Base-by-base conservation (phyloP, 1,140 invertebrate species). In the Drosophila bipectinata region DNA sequence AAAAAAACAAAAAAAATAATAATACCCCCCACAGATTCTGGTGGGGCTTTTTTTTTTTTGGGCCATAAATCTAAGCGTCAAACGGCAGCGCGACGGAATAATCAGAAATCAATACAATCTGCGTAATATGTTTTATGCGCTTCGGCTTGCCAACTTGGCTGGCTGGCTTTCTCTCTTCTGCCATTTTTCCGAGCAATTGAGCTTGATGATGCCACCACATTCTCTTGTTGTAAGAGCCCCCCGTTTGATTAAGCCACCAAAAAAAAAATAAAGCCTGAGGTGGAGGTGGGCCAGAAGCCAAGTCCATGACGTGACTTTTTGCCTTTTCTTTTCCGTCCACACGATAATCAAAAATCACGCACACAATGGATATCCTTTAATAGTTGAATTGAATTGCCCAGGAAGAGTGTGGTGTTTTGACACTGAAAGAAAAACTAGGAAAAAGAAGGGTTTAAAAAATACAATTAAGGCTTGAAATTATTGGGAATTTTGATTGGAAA, bases 111-210 rank as follows among this genome's bases (percentile, higher is more conserved):
- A 85, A 85, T 85, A 85, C 82, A 85, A 85, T 82, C 82, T 85
- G 83, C 83, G 82, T 88, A 85, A 85, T 85, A 85, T 85, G 83
- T 76, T 85, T 85, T 85, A 85, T 84, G 82, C 82, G 62, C 60
- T 61, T 76, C 55, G 72, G 37, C 62, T 74, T 71, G 28, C 15
- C 24, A 48, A 14, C 58, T 53, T 39, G 6, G 9, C 10, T 39
- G 6, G 9, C 9, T 52, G 59, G 34, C 60, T 64, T 53, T 37
- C 34, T 37, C 34, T 37, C 68, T 45, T 73, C 18, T 58, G 84
- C 80, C 84, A 90, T 84, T 90, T 90, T 90, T 90, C 88, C 88
- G 72, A 76, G 82, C 88, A 90, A 90, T 90, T 90, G 83, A 90
- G 79, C 90, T 89, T 90, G 88, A 90, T 88, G 88, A 90, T 82